Base-by-base conservation (phyloP, 2,113 vertebrate genomes). In the Uropsilus gracilis region DNA sequence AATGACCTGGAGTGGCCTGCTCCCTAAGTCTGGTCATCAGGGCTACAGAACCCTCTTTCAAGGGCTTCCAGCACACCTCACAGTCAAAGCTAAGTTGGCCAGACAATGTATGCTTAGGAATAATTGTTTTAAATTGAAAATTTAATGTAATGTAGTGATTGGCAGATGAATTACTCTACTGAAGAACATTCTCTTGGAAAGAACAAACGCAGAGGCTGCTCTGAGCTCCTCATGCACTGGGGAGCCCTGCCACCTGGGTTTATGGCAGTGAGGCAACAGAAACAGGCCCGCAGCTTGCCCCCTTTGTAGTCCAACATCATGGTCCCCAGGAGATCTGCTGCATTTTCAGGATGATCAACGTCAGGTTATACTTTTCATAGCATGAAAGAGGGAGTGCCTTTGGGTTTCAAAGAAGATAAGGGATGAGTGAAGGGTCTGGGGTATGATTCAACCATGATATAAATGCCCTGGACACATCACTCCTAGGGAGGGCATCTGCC, bases 391-490 rank as follows among this genome's bases (percentile, higher is more conserved):
- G 80, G 57, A 20, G 91, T 73, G 63, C 53, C 55, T 68, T 84
- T 73, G 86, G 82, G 80, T 83, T 83, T 73, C 37, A 78, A 64
- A 44, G 69, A 64, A 20, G 90, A 69, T 44, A 50, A 46, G 26
- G 30, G 30, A 57, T 24, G 75, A 55, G 66, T 34, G 66, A 80
- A 86, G 46, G 39, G 39, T 81, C 75, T 3, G 26, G 75, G 34
- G 24, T 66, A 68, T 32, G 75, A 93, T 18, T 94, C 89, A 82
- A 10, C 2, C 20, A 66, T 55, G 95, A 86, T 86, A 83, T n/a
- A 61, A 78, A 92, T 8, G 28, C 63, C 69, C 34, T 17, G 2
- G 6, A 82, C 30, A 73, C 90, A 73, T 72, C 66, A n/a, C 84
- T 53, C 32, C 66, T 46, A 30, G 84, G 75, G 50, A 93, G 39